Conservation (phyloP, 2,888 invertebrate genomes). For the Cryptus viduatorius region DNA sequence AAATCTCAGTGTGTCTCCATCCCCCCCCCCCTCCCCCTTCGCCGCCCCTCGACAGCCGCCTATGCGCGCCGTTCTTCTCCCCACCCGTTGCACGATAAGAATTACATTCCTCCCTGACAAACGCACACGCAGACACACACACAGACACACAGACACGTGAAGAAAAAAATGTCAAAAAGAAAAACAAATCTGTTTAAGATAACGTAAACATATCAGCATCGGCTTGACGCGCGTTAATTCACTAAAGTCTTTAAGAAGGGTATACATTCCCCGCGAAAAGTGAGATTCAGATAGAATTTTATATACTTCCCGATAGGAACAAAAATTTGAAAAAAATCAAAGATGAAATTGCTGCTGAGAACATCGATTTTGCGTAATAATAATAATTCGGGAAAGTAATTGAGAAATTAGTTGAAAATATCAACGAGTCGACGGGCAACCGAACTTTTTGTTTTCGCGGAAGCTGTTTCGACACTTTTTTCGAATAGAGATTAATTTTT, state of each 20-base stretch:
- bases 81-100: too few species aligned
- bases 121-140: neutral
- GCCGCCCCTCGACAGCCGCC: too few species aligned
- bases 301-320: neutral
- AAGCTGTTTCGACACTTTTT: too few species aligned
- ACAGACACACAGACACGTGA: neutral
- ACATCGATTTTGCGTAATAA: neutral
- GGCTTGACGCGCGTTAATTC: slow-evolving; percentile 27
- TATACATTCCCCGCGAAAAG: too few species aligned
- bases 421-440: too few species aligned
- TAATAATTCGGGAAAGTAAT: neutral
- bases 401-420: too few species aligned
- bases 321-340: neutral
- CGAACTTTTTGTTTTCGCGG: too few species aligned
- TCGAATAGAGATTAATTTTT: too few species aligned
- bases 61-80: too few species aligned
- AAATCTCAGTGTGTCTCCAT: slow-evolving; percentile 1
- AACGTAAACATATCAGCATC: slow-evolving; percentile 59
- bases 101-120: neutral
- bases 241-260: neutral
- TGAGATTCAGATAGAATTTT: too few species aligned
- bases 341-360: neutral
- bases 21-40: neutral
- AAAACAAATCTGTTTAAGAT: slow-evolving; percentile 26
- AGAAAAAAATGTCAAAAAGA: slow-evolving; percentile 17